These are phyloP conservation scores for Portevinia maculata DNA, from an alignment of 2,888 invertebrate genomes.

Conservation along the genomic window DNA sequence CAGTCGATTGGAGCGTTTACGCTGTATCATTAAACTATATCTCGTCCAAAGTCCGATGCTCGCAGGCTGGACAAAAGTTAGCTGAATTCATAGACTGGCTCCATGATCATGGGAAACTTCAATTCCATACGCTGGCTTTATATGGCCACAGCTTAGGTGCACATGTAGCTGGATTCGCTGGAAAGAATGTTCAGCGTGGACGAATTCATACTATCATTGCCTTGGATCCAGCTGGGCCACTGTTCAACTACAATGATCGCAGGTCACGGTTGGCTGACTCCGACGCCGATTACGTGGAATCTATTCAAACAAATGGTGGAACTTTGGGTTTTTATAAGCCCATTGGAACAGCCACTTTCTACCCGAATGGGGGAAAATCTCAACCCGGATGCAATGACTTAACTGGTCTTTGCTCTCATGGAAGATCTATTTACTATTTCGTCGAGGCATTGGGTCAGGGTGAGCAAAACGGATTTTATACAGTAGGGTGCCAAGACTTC, in stretches of 20 bases:
- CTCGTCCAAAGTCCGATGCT: conserved; percentile 82
- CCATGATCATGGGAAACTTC: conserved; percentile 83
- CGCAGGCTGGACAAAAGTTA: conserved; percentile 64
- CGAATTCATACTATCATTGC: conserved; percentile 84
- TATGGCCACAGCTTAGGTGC: conserved; percentile 85
- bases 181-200: conserved; percentile 84
- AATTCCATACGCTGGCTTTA: conserved; percentile 83
- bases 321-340: conserved; percentile 73
- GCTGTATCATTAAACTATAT: conserved; percentile 84
- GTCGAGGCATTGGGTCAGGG: conserved; percentile 79
- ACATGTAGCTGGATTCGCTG: conserved; percentile 84
- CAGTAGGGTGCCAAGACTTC: conserved; percentile 22
- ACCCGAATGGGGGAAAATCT: conserved; percentile 84
- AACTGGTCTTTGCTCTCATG: conserved; percentile 80
- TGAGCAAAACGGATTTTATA: conserved; percentile 23
- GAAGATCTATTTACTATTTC: conserved; percentile 79
- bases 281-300: conserved; percentile 75
- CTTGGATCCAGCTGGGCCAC: conserved; percentile 75
- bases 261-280: conserved; percentile 52
- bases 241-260: conserved; percentile 63
- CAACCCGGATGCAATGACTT: conserved; percentile 83
- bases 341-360: conserved; percentile 82
- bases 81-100: conserved; percentile 77
- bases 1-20: conserved; percentile 84
- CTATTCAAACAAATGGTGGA: conserved; percentile 75